phyloP scores from a whole-genome alignment of 2,888 invertebrate species.

The Axea sp. region DNA sequence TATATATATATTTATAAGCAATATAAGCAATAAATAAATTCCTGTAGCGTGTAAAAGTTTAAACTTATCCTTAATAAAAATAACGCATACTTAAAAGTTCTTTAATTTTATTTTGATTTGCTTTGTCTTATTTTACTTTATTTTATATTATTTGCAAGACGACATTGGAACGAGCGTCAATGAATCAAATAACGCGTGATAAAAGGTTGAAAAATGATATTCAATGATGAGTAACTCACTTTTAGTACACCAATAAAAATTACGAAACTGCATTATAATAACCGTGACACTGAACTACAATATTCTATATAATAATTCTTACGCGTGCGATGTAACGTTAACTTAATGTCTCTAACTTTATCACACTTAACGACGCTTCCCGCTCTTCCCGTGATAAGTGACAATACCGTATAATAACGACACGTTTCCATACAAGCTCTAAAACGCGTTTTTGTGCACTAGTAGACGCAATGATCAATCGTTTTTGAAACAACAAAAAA shows the following conservation, averaged over 20 bases:
- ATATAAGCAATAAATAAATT: too few relatives aligned
- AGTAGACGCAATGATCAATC: slow-evolving; percentile 11
- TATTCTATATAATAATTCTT: slow-evolving; percentile 43
- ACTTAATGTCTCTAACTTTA: slow-evolving; percentile 44
- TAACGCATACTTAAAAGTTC: too few relatives aligned
- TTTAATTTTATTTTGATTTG: too few relatives aligned
- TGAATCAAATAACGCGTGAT: too few relatives aligned
- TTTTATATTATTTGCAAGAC: too few relatives aligned
- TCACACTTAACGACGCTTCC: slow-evolving; percentile 39
- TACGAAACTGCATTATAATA: slow-evolving; percentile 23
- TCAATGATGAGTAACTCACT: slow-evolving; percentile 8
- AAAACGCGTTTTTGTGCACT: slow-evolving; percentile 25
- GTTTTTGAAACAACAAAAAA: slow-evolving; percentile 28
- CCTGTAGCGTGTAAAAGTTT: too few relatives aligned
- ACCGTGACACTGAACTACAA: slow-evolving; percentile 48
- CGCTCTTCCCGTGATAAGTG: slow-evolving; percentile 36
- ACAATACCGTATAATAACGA: slow-evolving; percentile 26
- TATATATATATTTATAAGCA: too few relatives aligned
- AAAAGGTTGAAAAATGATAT: too few relatives aligned
- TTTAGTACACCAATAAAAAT: slow-evolving; percentile 10
- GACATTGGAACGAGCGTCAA: too few relatives aligned
- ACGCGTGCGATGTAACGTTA: slow-evolving; percentile 23
- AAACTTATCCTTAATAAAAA: too few relatives aligned
- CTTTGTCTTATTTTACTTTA: too few relatives aligned
- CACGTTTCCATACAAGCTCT: slow-evolving; percentile 36